Percentiles rank a stretch among this genome's conserved stretches.
phyloP scores from a whole-genome alignment of 2,888 invertebrate genomes.

The Papilio gigon region DNA sequence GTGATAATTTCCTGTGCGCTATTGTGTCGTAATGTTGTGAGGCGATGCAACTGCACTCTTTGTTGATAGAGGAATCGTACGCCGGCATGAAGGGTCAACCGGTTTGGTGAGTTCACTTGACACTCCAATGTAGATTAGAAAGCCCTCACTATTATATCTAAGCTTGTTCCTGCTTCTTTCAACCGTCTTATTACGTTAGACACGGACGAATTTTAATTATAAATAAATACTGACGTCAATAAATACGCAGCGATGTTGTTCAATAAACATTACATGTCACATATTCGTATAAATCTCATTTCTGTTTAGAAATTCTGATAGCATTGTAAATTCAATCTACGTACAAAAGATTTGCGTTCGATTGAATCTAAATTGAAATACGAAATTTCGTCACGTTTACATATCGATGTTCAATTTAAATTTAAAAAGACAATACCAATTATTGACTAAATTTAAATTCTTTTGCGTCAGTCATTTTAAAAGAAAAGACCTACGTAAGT shows the following conservation, averaged over 20 bases:
- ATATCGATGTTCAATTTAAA: constrained; percentile 3
- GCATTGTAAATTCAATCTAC: neutral
- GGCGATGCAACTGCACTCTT: constrained; percentile 71
- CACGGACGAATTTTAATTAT: neutral
- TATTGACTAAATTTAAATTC: neutral
- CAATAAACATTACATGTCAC: neutral
- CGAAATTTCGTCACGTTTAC: neutral
- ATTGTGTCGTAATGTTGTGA: constrained; percentile 69
- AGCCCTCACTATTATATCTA: constrained; percentile 50
- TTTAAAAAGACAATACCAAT: constrained; percentile 4
- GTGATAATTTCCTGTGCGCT: constrained; percentile 63
- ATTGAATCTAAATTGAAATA: neutral
- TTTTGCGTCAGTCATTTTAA: neutral
- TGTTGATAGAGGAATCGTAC: constrained; percentile 63
- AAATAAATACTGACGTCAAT: neutral
- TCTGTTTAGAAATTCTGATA: neutral
- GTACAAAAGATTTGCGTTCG: neutral
- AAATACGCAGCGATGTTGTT: neutral
- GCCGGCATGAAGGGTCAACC: constrained; percentile 80
- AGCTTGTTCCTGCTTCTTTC: constrained; percentile 23
- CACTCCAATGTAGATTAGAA: constrained; percentile 58
- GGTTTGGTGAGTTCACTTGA: constrained; percentile 77
- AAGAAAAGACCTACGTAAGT: no score
- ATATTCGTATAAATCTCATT: neutral
- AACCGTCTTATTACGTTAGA: neutral